phyloP scores from a whole-genome alignment of 2,113 vertebrate species.

The Myiagra hebetior region DNA sequence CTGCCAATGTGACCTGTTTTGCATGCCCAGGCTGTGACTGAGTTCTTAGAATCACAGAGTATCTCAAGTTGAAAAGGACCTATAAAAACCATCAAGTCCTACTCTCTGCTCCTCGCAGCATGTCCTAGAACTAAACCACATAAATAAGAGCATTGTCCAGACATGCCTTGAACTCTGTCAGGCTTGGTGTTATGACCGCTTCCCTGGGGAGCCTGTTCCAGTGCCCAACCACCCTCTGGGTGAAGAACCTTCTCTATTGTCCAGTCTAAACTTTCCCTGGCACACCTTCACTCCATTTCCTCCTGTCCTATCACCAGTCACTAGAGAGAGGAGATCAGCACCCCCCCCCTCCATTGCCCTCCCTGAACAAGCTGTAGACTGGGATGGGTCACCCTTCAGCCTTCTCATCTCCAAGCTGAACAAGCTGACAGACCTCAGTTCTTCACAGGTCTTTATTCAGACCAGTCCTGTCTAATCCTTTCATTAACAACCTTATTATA shows the following conservation, averaged over 20 bases:
- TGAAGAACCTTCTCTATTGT: background rate
- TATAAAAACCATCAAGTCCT: background rate
- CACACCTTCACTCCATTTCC: background rate
- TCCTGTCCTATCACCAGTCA: background rate
- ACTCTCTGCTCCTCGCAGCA: accelerated
- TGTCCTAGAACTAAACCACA: background rate
- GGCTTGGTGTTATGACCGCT: background rate
- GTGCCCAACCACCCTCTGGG: background rate
- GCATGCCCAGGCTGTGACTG: background rate
- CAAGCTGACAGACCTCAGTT: background rate
- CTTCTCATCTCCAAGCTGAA: background rate
- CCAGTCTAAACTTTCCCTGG: background rate
- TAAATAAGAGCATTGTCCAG: background rate
- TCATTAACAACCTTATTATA: background rate
- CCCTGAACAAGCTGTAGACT: background rate
- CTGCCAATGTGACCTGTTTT: background rate
- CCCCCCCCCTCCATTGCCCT: accelerated
- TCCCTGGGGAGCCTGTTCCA: background rate
- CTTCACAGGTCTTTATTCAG: background rate
- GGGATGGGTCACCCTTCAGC: background rate
- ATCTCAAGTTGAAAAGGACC: background rate
- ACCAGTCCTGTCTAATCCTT: background rate
- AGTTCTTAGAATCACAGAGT: background rate
- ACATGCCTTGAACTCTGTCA: background rate
- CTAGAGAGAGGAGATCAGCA: background rate